Evolutionary conservation across 2,113 vertebrate genomes (phyloP).

Genomic region (Colossoma macropomum): DNA sequence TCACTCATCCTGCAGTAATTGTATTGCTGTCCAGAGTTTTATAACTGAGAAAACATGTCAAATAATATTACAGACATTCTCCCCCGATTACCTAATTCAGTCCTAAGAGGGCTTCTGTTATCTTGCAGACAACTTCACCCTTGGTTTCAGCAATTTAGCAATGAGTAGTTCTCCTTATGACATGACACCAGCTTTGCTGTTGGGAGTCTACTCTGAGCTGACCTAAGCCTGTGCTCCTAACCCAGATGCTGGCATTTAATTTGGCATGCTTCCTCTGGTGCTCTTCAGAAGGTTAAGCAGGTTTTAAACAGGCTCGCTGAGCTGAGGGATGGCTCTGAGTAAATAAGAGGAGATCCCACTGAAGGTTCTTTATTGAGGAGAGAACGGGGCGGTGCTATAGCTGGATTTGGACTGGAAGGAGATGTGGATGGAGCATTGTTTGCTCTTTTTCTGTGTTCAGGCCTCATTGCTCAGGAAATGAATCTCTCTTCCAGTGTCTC

Average conservation of each 20-base stretch:
- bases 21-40: too few relatives aligned
- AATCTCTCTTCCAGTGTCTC: conserved; percentile 12
- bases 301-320: conserved; percentile 4
- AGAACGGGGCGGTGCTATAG: not conserved
- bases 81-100: too few relatives aligned
- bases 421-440: conserved; percentile 13
- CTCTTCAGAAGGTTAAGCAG: conserved; percentile 30
- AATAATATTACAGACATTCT: too few relatives aligned
- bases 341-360: not conserved
- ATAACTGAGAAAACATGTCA: too few relatives aligned
- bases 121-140: not conserved
- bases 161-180: not conserved
- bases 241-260: conserved; percentile 26
- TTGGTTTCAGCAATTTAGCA: not conserved
- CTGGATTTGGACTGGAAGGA: not conserved
- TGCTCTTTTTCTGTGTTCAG: conserved; percentile 2
- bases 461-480: conserved; percentile 31
- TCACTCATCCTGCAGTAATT: too few relatives aligned
- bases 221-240: not conserved
- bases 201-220: not conserved
- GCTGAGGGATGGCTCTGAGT: conserved; percentile 20
- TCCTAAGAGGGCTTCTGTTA: too few relatives aligned
- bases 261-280: conserved; percentile 27
- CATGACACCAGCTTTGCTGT: not conserved
- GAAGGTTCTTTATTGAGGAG: not conserved